These are phyloP conservation scores for Zapornia atra DNA, from an alignment of 2,113 vertebrate genomes.

Conservation along the genomic window DNA sequence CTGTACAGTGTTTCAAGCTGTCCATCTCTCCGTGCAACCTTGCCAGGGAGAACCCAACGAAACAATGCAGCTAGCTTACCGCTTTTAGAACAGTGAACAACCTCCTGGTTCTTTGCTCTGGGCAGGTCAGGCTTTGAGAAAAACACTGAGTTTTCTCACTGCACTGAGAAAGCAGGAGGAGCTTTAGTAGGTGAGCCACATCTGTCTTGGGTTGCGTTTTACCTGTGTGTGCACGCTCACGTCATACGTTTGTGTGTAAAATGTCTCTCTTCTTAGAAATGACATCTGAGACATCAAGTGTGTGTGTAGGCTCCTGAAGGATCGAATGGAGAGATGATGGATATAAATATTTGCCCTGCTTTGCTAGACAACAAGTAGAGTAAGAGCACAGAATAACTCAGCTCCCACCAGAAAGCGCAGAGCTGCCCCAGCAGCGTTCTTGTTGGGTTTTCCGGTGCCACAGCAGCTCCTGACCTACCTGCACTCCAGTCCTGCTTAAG, in stretches of 20 bases:
- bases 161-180: background rate
- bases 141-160: background rate
- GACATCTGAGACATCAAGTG: accelerated
- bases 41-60: background rate
- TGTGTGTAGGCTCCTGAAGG: background rate
- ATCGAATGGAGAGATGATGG: background rate
- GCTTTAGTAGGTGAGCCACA: accelerated
- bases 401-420: background rate
- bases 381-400: background rate
- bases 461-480: conserved; percentile 29
- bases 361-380: background rate
- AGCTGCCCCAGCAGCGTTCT: background rate
- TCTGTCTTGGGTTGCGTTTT: background rate
- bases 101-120: background rate
- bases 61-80: background rate
- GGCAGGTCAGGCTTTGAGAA: background rate
- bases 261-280: background rate
- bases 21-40: background rate
- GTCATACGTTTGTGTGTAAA: background rate
- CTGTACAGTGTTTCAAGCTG: background rate
- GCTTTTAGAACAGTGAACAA: background rate
- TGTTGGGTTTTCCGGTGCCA: background rate
- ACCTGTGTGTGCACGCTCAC: background rate
- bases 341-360: background rate
- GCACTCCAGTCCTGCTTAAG: background rate